Evolutionary conservation across 2,113 vertebrate genomes (phyloP), one percentile per base, ranked within the genome.

Genomic region (Tapirus terrestris): DNA sequence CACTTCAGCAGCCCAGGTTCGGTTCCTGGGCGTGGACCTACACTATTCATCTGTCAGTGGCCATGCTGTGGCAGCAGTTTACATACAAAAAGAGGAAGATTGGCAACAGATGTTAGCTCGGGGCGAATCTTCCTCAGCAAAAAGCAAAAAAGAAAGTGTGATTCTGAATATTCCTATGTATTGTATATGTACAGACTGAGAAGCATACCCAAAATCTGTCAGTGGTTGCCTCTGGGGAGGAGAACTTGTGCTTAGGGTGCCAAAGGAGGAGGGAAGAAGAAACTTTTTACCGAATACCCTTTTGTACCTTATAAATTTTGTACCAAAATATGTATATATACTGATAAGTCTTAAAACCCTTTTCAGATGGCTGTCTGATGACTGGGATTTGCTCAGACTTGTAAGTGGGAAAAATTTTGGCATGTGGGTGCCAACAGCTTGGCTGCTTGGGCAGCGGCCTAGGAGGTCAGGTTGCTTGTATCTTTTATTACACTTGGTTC

Each of bases 321-420:
- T n/a, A n/a, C 51, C 67, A 63, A 96, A 79, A 58, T 39, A 33
- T 39, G 8, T 84, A 45, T 60, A 45, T 60, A 60, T 39, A 67
- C 53, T 20, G n/a, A 6, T 61, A 75, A 72, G 45, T 84, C 61
- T 48, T 79, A 89, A 84, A 73, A 89, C 33, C 63, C 23, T 65
- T 91, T 84, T 45, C 20, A 75, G 81, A 25, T 90, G 16, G 10
- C 70, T 85, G 5, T 36, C 63, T 91, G 72, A 80, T 89, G 6
- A 63, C 77, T 93, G 29, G 43, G n/a, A 70, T 95, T 89, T 92
- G 45, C 58, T 87, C 39, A 91, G 27, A 86, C 86, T 87, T 81
- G 18, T 58, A 53, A 70, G 2, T 86, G 39, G 51, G 51, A 31
- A 61, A 93, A 43, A 61, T 65, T 70, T 58, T 36, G 36, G 36